Base-by-base conservation (phyloP, 2,113 vertebrate genomes). In the Collichthys lucidus region DNA sequence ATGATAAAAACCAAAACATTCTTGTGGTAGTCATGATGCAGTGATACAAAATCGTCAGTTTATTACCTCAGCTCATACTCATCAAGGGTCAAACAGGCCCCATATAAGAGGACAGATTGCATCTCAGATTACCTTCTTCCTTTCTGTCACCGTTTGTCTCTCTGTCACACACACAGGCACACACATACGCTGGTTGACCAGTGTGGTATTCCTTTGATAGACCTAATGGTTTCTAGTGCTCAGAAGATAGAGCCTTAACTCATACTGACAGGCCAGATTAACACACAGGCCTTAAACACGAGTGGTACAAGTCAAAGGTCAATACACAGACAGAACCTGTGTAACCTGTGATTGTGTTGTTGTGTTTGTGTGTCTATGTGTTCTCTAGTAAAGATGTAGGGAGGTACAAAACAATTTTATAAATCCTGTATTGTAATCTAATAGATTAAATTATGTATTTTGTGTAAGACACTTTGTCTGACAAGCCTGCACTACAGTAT, bases 241-340 rank as follows among this genome's bases (percentile, higher is more conserved):
- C 53, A 52, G 22, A 79, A 72, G 82, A 84, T 74, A 82, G 49
- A 66, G 50, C 22, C 31, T n/a, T 77, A 84, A 84, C 56, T 82
- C 78, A 74, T 17, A 46, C 60, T 80, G 78, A 84, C 81, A 86
- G 70, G 74, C 35, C 71, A 75, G 80, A 77, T 88, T 84, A 87
- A 84, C 85, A 82, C 67, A 79, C 59, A 24, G 74, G 74, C 71
- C 82, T 91, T 88, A 84, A 81, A 65, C 70, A 67, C 5, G 79
- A 85, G 79, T 80, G 75, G 72, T 75, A 60, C 56, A 55, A 60
- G 86, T 80, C 84, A 85, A 80, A 78, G 88, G 84, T 86, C 86
- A 88, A 62, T 79, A 86, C 66, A 81, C 75, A 79, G 2, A 55
- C 16, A 61, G 22, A 47, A 73, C 26, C 26, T 26, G 26, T 52